Conservation (phyloP, 2,113 vertebrate species). For the Engraulis encrasicolus region DNA sequence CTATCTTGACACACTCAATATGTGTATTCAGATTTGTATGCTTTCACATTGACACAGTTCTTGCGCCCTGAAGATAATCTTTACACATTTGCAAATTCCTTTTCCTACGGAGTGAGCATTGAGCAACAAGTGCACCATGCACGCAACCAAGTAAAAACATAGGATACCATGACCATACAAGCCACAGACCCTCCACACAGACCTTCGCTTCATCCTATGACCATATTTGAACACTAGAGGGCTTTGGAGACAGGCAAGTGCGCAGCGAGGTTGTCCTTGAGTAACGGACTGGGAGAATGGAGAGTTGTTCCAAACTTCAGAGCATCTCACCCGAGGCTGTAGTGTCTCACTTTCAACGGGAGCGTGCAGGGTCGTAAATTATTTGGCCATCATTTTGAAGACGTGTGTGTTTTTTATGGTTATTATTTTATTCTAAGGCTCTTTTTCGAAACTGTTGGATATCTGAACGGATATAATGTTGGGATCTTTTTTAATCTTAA, state of each 20-base stretch:
- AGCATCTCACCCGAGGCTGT: not conserved
- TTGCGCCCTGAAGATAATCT: too few species aligned
- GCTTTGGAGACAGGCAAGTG: not conserved
- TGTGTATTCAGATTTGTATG: too few species aligned
- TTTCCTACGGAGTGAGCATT: too few species aligned
- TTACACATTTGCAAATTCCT: too few species aligned
- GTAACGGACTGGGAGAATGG: not conserved
- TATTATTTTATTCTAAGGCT: not conserved
- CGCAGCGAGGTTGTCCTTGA: not conserved
- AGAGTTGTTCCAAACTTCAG: not conserved
- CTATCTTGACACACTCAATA: too few species aligned
- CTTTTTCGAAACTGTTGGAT: not conserved
- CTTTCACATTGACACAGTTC: too few species aligned
- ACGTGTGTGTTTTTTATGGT: not conserved
- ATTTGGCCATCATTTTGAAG: not conserved
- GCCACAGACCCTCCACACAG: too few species aligned
- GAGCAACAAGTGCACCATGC: too few species aligned
- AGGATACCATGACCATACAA: too few species aligned
- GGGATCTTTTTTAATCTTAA: conserved; percentile 53
- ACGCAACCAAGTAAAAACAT: too few species aligned
- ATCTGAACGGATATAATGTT: not conserved
- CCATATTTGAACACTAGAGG: not conserved
- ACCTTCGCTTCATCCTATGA: not conserved
- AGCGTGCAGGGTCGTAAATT: not conserved
- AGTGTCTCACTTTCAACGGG: not conserved